Conservation (phyloP, 92 coral and sea anemone genomes). For the Heliopora coerulea region DNA sequence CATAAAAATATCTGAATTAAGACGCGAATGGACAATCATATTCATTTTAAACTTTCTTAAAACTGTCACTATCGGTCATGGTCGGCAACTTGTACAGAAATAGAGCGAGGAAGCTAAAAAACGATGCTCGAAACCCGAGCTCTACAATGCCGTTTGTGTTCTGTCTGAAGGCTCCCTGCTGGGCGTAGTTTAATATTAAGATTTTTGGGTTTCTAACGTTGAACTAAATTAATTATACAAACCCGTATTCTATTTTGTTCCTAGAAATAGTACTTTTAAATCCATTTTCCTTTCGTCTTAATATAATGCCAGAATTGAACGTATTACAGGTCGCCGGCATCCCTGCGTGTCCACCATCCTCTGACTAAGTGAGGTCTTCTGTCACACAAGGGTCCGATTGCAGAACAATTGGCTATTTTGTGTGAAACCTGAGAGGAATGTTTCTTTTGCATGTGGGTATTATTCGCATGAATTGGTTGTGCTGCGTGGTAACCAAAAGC, state of each 20-base stretch:
- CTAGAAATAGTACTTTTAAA: background rate
- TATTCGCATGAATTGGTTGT: conserved; percentile 84
- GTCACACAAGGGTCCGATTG: conserved; percentile 48
- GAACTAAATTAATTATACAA: background rate
- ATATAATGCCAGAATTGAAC: too few relatives aligned
- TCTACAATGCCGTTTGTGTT: conserved; percentile 37
- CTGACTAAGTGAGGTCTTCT: conserved; percentile 30
- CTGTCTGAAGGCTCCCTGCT: conserved; percentile 34
- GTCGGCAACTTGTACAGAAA: background rate
- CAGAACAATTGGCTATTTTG: conserved; percentile 63
- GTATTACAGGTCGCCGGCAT: too few relatives aligned
- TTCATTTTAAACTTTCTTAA: too few relatives aligned
- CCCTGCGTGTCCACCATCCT: background rate
- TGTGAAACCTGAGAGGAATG: conserved; percentile 68
- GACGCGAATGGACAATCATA: too few relatives aligned
- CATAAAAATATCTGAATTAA: too few relatives aligned
- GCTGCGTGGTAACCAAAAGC: conserved; percentile 49
- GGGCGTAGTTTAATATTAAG: conserved; percentile 14
- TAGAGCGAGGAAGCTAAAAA: background rate
- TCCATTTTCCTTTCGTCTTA: background rate
- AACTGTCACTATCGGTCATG: too few relatives aligned
- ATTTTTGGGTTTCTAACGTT: background rate
- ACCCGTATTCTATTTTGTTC: conserved; percentile 10
- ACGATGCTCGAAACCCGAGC: conserved; percentile 13
- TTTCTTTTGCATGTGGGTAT: conserved; percentile 61